Evolutionary conservation across 2,888 invertebrate genomes (phyloP).

Genomic region (Ariolimax columbianus): DNA sequence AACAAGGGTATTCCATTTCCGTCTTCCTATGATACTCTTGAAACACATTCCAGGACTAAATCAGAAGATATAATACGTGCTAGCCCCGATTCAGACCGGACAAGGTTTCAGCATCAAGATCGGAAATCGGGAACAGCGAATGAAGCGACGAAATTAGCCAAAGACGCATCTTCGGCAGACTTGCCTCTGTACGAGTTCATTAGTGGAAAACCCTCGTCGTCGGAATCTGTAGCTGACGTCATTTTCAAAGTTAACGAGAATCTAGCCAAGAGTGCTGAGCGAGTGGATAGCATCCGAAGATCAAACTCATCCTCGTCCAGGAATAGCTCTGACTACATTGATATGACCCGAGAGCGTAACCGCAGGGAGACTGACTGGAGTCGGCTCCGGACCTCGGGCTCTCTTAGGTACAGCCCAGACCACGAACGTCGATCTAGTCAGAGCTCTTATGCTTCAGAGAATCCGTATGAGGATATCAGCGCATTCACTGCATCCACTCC

Average conservation of each 20-base stretch:
- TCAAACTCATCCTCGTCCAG: conserved; percentile 63
- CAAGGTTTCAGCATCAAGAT: conserved; percentile 90
- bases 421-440: conserved; percentile 53
- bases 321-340: conserved; percentile 65
- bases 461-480: conserved; percentile 59
- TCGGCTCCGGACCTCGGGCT: conserved; percentile 63
- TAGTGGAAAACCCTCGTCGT: conserved; percentile 14
- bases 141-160: not conserved
- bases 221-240: conserved; percentile 56
- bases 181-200: conserved; percentile 53
- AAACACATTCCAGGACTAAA: conserved; percentile 1
- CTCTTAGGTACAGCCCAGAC: conserved; percentile 54
- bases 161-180: conserved; percentile 41
- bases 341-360: conserved; percentile 61
- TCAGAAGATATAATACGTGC: conserved; percentile 14
- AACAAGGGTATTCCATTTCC: not conserved
- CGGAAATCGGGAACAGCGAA: conserved; percentile 80
- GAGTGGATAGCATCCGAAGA: conserved; percentile 67
- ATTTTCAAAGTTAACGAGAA: conserved; percentile 57
- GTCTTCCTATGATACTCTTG: not conserved
- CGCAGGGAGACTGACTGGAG: conserved; percentile 71
- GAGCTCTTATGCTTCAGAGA: conserved; percentile 58
- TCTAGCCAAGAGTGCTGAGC: conserved; percentile 61
- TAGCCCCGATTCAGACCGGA: conserved; percentile 83
- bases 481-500: conserved; percentile 53